Base-by-base conservation (phyloP, 2,888 invertebrate genomes). In the Archaeoteleia sp. region DNA sequence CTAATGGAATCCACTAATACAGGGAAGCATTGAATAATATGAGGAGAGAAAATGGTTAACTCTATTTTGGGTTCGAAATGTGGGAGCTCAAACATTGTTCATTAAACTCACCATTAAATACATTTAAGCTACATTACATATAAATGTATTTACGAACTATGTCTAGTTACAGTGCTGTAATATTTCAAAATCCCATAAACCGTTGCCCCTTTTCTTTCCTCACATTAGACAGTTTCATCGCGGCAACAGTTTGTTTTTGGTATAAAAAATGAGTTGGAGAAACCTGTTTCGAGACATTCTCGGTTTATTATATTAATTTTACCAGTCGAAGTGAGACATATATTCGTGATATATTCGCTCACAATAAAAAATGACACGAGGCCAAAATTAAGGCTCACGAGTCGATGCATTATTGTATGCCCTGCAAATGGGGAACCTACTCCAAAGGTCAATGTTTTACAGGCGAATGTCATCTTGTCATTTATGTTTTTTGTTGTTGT, bases 211-310 rank as follows among this genome's bases (percentile, higher is more conserved):
- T 42, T 58, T 58, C 53, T 54, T 48, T 25, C 30, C 58, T 66
- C 58, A 42, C 15, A 54, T 57, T 53, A 53, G 46, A 42, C 42
- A 45, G 35, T 9, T 30, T 51, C 46, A 46, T 51, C 57, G 51
- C 23, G 23, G 34, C 45, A 45, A 57, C 39, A 55, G 51, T 17
- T 9, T 9, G 10, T 32, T 12, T 45, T 57, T 39, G 32, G 23
- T 67, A 67, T 67, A 62, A 67, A 67, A 66, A 51, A 20, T 5
- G n/a, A 29, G 61, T 55, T 67, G 67, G 61, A 67, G 67, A 67
- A 61, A 67, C 49, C 67, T 67, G 61, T 29, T 20, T 10, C 10
- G 20, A 53, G 40, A 46, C 48, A 65, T 45, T 58, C 43, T 57
- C 35, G 30, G 32, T 46, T 27, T 23, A 10, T 12, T 12, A 4